Evolutionary conservation across 2,113 vertebrate genomes (phyloP).

Genomic region (Echinops telfairi): DNA sequence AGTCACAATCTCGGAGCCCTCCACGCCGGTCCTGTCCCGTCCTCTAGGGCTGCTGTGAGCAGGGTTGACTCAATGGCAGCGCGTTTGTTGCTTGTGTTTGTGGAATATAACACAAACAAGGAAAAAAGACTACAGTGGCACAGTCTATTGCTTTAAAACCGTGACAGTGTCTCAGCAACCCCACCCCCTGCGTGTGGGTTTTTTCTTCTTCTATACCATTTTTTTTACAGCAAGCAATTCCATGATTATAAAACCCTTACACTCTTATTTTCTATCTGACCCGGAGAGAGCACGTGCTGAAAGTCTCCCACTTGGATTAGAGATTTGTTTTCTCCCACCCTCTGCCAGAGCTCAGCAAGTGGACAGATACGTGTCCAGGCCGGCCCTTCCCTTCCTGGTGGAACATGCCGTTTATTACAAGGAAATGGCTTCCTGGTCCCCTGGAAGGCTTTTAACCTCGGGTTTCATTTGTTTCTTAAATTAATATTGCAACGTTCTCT

Average conservation of each 20-base stretch:
- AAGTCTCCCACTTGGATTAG: background rate
- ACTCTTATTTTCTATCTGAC: conserved; percentile 19
- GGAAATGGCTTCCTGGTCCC: background rate
- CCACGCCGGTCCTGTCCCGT: no score
- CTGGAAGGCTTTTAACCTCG: background rate
- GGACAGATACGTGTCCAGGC: no score
- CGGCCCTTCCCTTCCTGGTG: background rate
- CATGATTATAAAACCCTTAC: background rate
- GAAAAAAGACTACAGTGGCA: no score
- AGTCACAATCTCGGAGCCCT: no score
- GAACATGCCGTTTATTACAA: background rate
- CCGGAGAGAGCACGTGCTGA: background rate
- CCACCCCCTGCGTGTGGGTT: no score
- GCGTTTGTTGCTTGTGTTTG: no score
- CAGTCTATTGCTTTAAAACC: no score
- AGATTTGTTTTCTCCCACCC: background rate
- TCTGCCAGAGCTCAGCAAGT: conserved; percentile 2
- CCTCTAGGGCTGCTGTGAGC: no score
- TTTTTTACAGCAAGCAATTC: background rate
- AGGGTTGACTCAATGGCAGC: no score
- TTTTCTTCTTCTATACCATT: no score
- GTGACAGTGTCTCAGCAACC: no score
- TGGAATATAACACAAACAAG: no score
- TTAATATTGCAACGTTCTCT: conserved; percentile 18
- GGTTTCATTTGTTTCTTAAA: conserved; percentile 31